Conservation (phyloP, 2,888 invertebrate genomes). For the Cylindroiulus punctatus region DNA sequence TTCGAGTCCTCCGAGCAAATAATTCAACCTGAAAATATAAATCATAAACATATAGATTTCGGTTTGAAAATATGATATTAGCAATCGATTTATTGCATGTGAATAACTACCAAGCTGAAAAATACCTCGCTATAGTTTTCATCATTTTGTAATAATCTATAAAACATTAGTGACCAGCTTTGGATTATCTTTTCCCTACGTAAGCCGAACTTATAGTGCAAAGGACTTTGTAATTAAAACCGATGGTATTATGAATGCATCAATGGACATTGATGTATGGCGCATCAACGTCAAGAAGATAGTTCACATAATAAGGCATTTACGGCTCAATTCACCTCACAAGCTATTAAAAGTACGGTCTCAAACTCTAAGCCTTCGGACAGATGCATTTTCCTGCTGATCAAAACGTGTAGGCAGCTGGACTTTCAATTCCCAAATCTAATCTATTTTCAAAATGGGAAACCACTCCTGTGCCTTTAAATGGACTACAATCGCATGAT, state of each 20-base stretch:
- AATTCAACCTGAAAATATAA: constrained; percentile 76
- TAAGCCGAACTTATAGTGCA: not conserved
- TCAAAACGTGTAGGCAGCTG: not conserved
- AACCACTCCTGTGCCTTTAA: not conserved
- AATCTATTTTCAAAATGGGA: not conserved
- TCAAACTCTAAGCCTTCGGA: not conserved
- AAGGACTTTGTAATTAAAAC: not conserved
- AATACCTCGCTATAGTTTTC: no score
- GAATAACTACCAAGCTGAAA: no score
- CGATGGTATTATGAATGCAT: not conserved
- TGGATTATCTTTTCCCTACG: not conserved
- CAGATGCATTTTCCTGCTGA: not conserved
- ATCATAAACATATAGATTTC: no score
- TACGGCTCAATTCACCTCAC: not conserved
- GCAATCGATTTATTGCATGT: no score
- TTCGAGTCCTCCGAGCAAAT: constrained; percentile 76
- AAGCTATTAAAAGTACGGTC: not conserved
- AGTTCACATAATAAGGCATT: not conserved
- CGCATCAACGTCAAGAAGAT: not conserved
- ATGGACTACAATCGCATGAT: not conserved
- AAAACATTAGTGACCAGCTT: not conserved
- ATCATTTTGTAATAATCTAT: not conserved
- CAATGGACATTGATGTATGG: not conserved
- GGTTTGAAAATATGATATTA: no score
- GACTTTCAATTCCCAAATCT: constrained; percentile 19